Percentiles rank a stretch among this genome's conserved stretches.
phyloP scores from a whole-genome alignment of 2,888 invertebrate genomes.

The Adelognathus sp. region DNA sequence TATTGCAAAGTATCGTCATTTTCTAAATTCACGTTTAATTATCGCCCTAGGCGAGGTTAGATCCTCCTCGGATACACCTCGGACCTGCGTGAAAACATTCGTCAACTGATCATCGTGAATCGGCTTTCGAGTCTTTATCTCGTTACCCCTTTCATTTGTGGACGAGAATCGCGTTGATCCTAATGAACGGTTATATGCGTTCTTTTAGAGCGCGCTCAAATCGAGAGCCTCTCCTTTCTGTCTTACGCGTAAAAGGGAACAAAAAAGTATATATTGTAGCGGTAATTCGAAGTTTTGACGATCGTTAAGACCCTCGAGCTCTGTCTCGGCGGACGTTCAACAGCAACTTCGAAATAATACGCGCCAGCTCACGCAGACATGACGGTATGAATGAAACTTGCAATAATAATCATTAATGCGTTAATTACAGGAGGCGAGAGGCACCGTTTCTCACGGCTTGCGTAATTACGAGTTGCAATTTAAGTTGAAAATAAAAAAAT shows the following conservation, averaged over 20 bases:
- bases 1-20: conserved; percentile 41
- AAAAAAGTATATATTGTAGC: conserved; percentile 3
- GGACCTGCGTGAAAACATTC: conserved; percentile 44
- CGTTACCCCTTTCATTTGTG: conserved; percentile 35
- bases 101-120: conserved; percentile 34
- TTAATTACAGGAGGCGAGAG: conserved; percentile 28
- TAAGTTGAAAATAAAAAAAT: conserved; percentile 9
- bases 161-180: conserved; percentile 48
- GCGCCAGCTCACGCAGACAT: not conserved
- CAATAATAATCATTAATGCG: conserved; percentile 29
- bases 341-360: conserved; percentile 34
- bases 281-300: conserved; percentile 33
- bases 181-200: conserved; percentile 53
- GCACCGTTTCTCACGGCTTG: not conserved
- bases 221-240: conserved; percentile 29
- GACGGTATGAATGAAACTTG: not conserved
- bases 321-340: not conserved
- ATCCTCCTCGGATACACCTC: conserved; percentile 10
- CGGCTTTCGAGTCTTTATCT: conserved; percentile 7
- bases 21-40: conserved; percentile 61
- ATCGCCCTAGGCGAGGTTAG: conserved; percentile 50
- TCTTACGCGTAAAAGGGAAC: not conserved
- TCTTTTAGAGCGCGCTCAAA: conserved; percentile 30
- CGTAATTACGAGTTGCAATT: conserved; percentile 33
- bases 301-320: conserved; percentile 31